Evolutionary conservation across 2,113 vertebrate species (phyloP).

Genomic region (Caloenas nicobarica): DNA sequence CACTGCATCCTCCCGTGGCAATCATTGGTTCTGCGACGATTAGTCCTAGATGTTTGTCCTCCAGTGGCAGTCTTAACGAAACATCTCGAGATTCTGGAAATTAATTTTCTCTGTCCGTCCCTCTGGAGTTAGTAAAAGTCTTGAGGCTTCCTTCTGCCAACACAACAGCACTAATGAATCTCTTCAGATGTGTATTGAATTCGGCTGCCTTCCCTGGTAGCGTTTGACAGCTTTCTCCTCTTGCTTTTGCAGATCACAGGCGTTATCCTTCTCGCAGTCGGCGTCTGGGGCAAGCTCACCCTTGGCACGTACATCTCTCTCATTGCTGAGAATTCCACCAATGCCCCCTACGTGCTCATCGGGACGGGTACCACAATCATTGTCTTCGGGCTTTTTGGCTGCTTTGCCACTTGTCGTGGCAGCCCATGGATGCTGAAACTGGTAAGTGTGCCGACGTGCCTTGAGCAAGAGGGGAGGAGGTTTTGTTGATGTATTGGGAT

Average conservation of each 20-base stretch:
- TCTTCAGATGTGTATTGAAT: neutral
- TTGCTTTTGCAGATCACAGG: slow-evolving; percentile 89
- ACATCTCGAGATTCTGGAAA: neutral
- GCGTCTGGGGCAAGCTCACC: slow-evolving; percentile 97
- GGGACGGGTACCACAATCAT: slow-evolving; percentile 97
- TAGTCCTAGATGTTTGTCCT: neutral
- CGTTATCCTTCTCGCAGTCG: slow-evolving; percentile 94
- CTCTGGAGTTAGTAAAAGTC: neutral
- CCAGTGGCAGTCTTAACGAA: neutral
- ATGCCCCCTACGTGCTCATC: slow-evolving; percentile 96
- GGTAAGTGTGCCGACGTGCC: slow-evolving; percentile 75
- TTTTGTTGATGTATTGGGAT: neutral
- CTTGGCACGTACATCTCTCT: slow-evolving; percentile 97
- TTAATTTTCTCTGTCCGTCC: neutral
- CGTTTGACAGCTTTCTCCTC: neutral
- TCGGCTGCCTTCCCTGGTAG: neutral
- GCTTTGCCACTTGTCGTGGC: slow-evolving; percentile 96
- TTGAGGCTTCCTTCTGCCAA: neutral
- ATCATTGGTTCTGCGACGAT: neutral
- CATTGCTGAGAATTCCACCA: slow-evolving; percentile 98
- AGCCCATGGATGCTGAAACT: slow-evolving; percentile 99
- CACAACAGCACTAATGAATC: neutral
- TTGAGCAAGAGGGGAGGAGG: neutral
- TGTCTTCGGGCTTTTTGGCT: slow-evolving; percentile 96
- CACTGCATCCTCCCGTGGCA: neutral